phyloP scores from a whole-genome alignment of 2,113 vertebrate genomes.

The Nothoprocta pentlandii region DNA sequence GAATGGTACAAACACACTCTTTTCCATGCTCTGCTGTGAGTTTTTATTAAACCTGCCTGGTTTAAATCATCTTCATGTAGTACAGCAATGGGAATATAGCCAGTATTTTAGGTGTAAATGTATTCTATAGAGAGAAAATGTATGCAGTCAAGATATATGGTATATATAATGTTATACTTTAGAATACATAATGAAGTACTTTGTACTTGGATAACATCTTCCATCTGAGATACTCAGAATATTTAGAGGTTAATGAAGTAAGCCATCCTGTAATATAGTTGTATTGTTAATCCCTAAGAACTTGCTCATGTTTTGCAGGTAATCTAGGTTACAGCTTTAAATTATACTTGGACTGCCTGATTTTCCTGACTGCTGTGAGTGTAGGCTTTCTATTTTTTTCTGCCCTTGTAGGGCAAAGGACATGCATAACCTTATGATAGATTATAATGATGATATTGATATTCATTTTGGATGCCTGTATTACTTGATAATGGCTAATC shows the following conservation, averaged over 20 bases:
- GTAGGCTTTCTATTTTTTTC: not conserved
- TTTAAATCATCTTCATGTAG: slow-evolving; percentile 52
- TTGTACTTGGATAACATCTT: not conserved
- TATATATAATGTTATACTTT: not conserved
- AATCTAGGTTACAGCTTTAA: not conserved
- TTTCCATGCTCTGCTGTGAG: slow-evolving; percentile 47
- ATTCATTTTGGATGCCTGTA: not conserved
- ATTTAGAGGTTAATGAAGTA: not conserved
- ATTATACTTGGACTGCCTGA: not conserved
- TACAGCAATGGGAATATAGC: not conserved
- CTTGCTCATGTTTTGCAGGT: not conserved
- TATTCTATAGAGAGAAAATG: not conserved
- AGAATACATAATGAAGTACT: not conserved
- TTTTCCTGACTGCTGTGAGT: not conserved
- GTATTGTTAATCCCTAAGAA: not conserved
- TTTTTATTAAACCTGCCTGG: slow-evolving; percentile 18
- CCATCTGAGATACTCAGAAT: not conserved
- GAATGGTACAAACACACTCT: slow-evolving; percentile 30
- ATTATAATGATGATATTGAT: not conserved
- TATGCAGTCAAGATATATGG: not conserved
- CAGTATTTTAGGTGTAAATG: not conserved
- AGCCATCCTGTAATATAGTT: not conserved
- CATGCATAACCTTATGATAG: not conserved
- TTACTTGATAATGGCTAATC: not conserved
- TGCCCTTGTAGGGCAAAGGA: not conserved